Conservation (phyloP, 2,113 vertebrate genomes). For the Chunga burmeisteri region DNA sequence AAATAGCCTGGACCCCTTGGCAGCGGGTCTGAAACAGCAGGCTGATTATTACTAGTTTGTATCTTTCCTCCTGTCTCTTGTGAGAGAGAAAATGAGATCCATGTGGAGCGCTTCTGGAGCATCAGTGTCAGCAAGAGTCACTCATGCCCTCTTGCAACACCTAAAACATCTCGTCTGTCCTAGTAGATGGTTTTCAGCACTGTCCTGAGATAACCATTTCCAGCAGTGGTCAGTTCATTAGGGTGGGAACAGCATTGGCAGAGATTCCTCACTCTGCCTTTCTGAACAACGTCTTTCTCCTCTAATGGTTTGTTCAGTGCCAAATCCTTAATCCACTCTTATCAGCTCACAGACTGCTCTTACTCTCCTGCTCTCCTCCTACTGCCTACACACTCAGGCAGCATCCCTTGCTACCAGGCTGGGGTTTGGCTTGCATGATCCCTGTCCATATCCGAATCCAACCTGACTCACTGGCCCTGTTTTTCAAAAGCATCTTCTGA, state of each 20-base stretch:
- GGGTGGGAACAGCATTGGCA: not conserved
- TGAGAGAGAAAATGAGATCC: not conserved
- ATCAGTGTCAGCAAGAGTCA: not conserved
- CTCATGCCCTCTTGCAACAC: not conserved
- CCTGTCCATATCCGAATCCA: not conserved
- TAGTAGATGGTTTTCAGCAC: slow-evolving; percentile 4
- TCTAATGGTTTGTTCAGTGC: not conserved
- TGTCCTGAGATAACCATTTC: not conserved
- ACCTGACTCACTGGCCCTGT: not conserved
- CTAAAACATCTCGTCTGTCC: not conserved
- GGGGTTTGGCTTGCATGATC: not conserved
- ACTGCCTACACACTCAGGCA: not conserved
- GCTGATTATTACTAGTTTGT: not conserved
- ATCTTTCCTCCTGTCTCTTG: not conserved
- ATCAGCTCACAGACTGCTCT: not conserved
- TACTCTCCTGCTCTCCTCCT: not conserved
- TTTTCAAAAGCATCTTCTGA: not conserved
- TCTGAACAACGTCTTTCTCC: not conserved
- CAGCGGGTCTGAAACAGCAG: not conserved
- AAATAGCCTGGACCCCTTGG: not conserved
- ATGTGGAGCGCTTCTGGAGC: not conserved
- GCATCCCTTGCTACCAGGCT: not conserved
- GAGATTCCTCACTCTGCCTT: not conserved
- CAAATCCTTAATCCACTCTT: slow-evolving; percentile 10
- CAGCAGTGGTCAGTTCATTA: slow-evolving; percentile 8